Conservation (phyloP, 2,888 invertebrate species). For the Chouioia cunea region DNA sequence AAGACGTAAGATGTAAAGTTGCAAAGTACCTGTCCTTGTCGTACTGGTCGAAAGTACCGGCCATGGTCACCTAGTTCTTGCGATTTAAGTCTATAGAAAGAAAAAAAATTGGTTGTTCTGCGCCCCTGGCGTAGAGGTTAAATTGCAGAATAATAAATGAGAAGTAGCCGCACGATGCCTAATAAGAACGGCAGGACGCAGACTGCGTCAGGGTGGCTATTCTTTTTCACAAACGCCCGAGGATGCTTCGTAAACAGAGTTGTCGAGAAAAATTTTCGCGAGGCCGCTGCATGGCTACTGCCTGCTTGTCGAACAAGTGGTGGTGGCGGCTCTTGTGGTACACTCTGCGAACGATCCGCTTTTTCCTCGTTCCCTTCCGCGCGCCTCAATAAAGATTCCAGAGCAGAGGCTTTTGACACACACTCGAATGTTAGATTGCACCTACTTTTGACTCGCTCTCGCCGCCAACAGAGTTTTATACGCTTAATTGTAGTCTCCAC, state of each 20-base stretch:
- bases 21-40: slow-evolving; percentile 74
- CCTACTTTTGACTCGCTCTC: no score
- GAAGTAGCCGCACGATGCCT: neutral
- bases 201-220: neutral
- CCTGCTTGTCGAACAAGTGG: slow-evolving; percentile 35
- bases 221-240: slow-evolving; percentile 19
- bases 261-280: slow-evolving; percentile 18
- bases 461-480: no score
- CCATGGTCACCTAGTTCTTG: slow-evolving; percentile 67
- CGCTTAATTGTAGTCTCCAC: no score
- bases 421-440: no score
- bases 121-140: neutral
- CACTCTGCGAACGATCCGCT: neutral
- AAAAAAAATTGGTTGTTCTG: neutral
- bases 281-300: slow-evolving; percentile 38
- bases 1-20: neutral
- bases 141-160: neutral
- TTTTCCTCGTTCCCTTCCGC: neutral
- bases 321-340: slow-evolving; percentile 1
- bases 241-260: slow-evolving; percentile 31
- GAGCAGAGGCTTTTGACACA: no score
- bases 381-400: no score
- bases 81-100: neutral
- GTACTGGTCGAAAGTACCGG: slow-evolving; percentile 78
- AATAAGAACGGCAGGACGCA: neutral